Conservation (phyloP, 2,888 invertebrate genomes). For the Dryobota labecula region DNA sequence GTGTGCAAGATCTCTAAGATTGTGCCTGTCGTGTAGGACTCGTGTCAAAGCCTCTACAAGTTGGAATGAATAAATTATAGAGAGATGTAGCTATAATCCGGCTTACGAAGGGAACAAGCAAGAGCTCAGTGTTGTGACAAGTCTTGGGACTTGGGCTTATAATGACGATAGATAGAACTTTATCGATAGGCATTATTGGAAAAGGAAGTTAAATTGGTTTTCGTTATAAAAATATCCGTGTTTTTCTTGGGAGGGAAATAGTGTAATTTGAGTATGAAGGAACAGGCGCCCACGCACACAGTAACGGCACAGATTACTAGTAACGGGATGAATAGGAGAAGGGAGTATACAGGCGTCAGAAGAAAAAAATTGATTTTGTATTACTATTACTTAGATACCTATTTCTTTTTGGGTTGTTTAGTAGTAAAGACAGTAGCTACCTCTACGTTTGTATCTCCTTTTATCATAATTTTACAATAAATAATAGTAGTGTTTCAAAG, state of each 20-base stretch:
- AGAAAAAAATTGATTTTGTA: background rate
- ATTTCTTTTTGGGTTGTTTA: background rate
- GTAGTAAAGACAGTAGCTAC: background rate
- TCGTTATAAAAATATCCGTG: background rate
- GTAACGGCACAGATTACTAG: too few species aligned
- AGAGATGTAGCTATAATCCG: conserved; percentile 48
- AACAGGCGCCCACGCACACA: background rate
- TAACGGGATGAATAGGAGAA: background rate
- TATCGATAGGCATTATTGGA: background rate
- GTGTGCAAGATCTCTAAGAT: conserved; percentile 20
- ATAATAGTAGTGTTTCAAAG: background rate
- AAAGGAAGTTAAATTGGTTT: background rate
- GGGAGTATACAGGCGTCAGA: background rate
- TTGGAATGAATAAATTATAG: conserved; percentile 53
- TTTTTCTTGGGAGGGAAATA: background rate
- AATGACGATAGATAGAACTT: background rate
- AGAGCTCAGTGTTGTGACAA: conserved; percentile 28
- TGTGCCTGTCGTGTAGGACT: conserved; percentile 30
- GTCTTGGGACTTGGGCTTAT: conserved; percentile 5
- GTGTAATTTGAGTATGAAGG: background rate
- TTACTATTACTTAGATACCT: background rate
- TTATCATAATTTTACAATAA: background rate
- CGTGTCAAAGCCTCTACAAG: conserved; percentile 33
- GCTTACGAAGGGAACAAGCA: conserved; percentile 41
- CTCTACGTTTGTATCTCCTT: background rate